Base-by-base conservation (phyloP, 2,888 invertebrate genomes). In the Adineta ricciae region DNA sequence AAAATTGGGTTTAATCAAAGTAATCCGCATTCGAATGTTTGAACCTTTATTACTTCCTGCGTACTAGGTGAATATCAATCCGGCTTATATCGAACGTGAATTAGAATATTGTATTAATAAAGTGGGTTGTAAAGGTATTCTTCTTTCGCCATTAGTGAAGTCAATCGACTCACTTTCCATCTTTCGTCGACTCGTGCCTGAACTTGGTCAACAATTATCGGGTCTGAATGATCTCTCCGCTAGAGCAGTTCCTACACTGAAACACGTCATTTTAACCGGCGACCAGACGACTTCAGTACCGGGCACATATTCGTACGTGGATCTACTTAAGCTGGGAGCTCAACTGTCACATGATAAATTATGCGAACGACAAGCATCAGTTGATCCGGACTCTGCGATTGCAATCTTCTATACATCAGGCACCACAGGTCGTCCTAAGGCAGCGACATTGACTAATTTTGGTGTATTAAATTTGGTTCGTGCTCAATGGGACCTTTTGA, bases 51-150 rank as follows among this genome's bases (percentile, higher is more conserved):
- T 21, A 24, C 50, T 24, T 4, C 24, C 52, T 52, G 0, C 4
- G 3, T 24, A 16, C 24, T 16, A 52, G 52, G 52, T 52, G n/a
- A 50, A 83, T 24, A 36, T 85, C 27, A 85, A 85, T 64, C 85
- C 85, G 8, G 85, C 85, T 72, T 85, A 85, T 49, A 46, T 83
- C 24, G 21, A 72, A n/a, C 64, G 72, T n/a, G 85, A 85, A 72
- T 56, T 85, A n/a, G 83, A 85, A 72, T 85, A 83, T 54, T 83
- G 83, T 83, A 36, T 85, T 3, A 85, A 85, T 36, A 85, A 85
- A 52, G 52, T 83, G 14, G 83, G 83, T 27, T 32, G 52, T 36
- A 85, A 85, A 83, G 85, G 83, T 38, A 19, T 85, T 24, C 19
- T 85, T 38, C 83, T 85, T 14, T 83, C 83, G 36, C 83, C 83